Evolutionary conservation across 2,888 invertebrate genomes (phyloP), one percentile per base, ranked within the genome.

Genomic region (Leucoptera coffeella): DNA sequence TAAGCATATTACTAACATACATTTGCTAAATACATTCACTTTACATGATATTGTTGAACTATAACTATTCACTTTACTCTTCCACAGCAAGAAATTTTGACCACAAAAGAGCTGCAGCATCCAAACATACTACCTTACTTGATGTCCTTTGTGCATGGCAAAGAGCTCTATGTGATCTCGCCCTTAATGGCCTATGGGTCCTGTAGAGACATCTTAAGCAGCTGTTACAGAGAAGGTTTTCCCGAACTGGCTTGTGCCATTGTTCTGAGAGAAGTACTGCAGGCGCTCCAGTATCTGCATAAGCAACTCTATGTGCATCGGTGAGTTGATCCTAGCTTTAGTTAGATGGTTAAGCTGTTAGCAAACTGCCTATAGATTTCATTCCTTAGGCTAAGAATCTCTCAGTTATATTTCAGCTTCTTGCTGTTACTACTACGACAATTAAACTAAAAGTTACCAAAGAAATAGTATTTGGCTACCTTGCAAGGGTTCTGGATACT

Each of bases 121-220:
- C 75, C 78, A 3, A 86, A 89, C 51, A 77, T 93, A 28, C 65
- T 90, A 22, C 79, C 81, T 14, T 83, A 84, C 46, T 60, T 81
- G 36, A 79, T 82, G 15, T 78, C 85, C 3, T 92, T 91, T 57
- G 83, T 90, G 2, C 73, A 76, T 30, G 81, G 80, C n/a, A 75
- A 77, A 22, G 83, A 88, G 47, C 67, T 93, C 15, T 87, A 82
- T 55, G 77, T 86, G 4, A 77, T 91, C 10, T 82, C 84, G 36
- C 91, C 91, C 0, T 67, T 89, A 7, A 86, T 90, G 85, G 82
- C 80, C 14, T 87, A 82, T 46, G 87, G 91, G 3, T 91, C 91
- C 1, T 87, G 89, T 43, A 74, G 81, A 31, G 85, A 89, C 47
- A 74, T 91, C 35, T 69, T 92, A 5, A 74, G 77, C 40, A 78